phyloP scores from a whole-genome alignment of 1,140 invertebrate species.

The Coptotermes formosanus region DNA sequence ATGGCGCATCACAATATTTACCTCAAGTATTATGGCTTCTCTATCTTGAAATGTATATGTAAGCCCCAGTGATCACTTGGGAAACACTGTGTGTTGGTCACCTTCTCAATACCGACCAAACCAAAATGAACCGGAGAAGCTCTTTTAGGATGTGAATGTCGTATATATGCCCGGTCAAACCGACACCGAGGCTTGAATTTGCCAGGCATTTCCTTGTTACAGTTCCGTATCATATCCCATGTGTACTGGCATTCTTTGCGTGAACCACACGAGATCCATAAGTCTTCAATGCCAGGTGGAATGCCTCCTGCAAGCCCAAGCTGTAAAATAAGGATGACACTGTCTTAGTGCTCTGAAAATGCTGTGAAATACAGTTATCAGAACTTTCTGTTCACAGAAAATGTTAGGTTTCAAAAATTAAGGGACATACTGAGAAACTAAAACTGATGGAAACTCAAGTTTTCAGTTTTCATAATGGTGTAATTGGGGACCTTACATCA shows the following conservation, averaged over 20 bases:
- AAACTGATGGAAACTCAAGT: too few species aligned
- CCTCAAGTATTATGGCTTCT: not conserved
- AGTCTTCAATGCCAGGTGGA: conserved; percentile 51
- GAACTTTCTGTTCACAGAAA: not conserved
- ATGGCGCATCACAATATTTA: not conserved
- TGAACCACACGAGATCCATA: conserved; percentile 57
- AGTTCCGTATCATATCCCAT: conserved; percentile 58
- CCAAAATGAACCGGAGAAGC: conserved; percentile 55
- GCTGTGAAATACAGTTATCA: too few species aligned
- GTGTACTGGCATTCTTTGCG: conserved; percentile 56
- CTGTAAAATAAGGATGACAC: conserved; percentile 41
- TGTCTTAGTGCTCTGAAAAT: not conserved
- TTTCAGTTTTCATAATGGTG: too few species aligned
- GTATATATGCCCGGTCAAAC: conserved; percentile 60
- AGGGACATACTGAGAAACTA: not conserved
- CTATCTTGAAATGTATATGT: conserved; percentile 41
- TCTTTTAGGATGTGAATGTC: conserved; percentile 39
- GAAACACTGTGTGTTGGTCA: conserved; percentile 53
- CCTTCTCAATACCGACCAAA: conserved; percentile 56
- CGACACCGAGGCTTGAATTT: conserved; percentile 51
- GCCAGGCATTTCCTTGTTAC: conserved; percentile 48
- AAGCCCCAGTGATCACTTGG: conserved; percentile 65
- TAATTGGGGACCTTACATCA: too few species aligned
- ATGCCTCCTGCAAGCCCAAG: conserved; percentile 47
- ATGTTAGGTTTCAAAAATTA: not conserved